Evolutionary conservation across 2,888 invertebrate genomes (phyloP).

Genomic region (Sturmia bella): DNA sequence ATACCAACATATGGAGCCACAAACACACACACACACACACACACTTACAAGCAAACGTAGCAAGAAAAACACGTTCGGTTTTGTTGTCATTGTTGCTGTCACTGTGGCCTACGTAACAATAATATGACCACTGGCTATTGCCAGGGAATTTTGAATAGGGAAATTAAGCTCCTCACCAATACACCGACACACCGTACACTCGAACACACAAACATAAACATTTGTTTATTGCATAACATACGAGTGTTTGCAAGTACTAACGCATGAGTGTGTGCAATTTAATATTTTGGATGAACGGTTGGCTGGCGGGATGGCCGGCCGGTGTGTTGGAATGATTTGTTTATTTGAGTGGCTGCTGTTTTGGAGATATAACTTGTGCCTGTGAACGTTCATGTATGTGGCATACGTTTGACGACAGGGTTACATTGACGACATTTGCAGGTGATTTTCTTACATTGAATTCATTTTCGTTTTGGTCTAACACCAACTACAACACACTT

Average conservation of each 20-base stretch:
- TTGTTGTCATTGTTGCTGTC: constrained; percentile 44
- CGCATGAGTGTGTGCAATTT: constrained; percentile 23
- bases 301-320: background rate
- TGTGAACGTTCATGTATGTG: constrained; percentile 38
- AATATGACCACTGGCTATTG: constrained; percentile 60
- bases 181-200: background rate
- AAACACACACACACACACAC: constrained; percentile 11
- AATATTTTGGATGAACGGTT: constrained; percentile 28
- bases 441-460: constrained; percentile 61
- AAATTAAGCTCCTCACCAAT: constrained; percentile 16
- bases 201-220: background rate
- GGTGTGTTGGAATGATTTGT: background rate
- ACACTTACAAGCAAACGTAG: constrained; percentile 10
- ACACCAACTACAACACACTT: background rate
- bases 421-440: constrained; percentile 67
- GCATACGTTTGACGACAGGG: constrained; percentile 66
- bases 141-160: constrained; percentile 54
- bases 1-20: constrained; percentile 10
- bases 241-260: constrained; percentile 7
- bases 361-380: constrained; percentile 6
- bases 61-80: constrained; percentile 37
- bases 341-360: constrained; percentile 19
- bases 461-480: constrained; percentile 4
- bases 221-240: constrained; percentile 2
- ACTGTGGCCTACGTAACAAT: constrained; percentile 64